Evolutionary conservation across 2,113 vertebrate species (phyloP), one percentile per base, ranked within the genome.

Genomic region (Regulus satrapa): DNA sequence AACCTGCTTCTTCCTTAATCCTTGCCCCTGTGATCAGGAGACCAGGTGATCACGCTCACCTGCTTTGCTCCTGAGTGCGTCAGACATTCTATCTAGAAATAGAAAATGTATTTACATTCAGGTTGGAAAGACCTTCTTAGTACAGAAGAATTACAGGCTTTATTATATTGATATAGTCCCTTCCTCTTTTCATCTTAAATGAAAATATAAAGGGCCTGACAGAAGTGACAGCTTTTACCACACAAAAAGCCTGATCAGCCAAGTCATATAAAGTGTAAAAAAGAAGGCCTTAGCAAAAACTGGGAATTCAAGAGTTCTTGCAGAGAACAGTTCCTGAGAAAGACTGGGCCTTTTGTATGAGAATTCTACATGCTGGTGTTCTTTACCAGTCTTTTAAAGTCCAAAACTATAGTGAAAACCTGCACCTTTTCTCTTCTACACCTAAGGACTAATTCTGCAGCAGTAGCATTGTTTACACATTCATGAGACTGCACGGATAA

Each of bases 351-450:
- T 48, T 41, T 15, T 26, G 15, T 32, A 51, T 12, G 31, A 69
- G 5, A 9, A 21, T 25, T 49, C 2, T 15, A 14, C 10, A 25
- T 0, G 1, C 12, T 41, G 2, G 1, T 41, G 9, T 14, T 40
- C 34, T 59, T 86, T 76, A 63, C 9, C 4, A 7, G 10, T 31
- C 6, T 49, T 7, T 4, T 34, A 12, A 74, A 71, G 7, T 71
- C 29, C 26, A 62, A 77, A 79, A 77, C 41, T 9, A 11, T 4
- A 10, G 52, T 29, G 23, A 58, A 77, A 89, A 61, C 5, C 12
- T 38, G 58, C 2, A 41, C 5, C 1, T 40, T 16, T 54, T 52
- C 21, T 54, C 2, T 10, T 61, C 21, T 48, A 48, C 6, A 40
- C 8, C 10, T 46, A 20, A 61, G 18, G 12, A 52, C 2, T 32